Evolutionary conservation across 1,140 invertebrate species (phyloP), one percentile per base, ranked within the genome.

Genomic region (Agrilus planipennis): DNA sequence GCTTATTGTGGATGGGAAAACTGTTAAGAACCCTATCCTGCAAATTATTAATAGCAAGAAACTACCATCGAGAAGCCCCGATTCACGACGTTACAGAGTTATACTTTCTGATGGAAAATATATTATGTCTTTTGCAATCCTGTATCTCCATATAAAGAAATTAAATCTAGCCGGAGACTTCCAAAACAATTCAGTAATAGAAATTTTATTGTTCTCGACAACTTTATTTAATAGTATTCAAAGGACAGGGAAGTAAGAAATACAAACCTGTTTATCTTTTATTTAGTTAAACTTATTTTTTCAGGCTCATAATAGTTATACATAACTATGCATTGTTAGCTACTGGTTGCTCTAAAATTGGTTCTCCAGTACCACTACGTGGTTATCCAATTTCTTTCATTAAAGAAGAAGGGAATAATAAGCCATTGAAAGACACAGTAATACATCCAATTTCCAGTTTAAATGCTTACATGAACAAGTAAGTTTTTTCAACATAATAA

Each of bases 391-490:
- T n/a, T 36, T 4, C 15, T 17, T 6, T 6, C 3, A 17, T 5
- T 16, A 4, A 15, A 32, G 7, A 32, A 17, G 30, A 12, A 3
- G 15, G 19, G 12, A 15, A 4, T 11, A 36, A 36, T 23, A 17
- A 7, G 10, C 18, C 38, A 4, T 27, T 45, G 22, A 27, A 47
- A 14, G 37, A 35, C 6, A 67, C 70, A 39, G 61, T 72, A 53
- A 72, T 68, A 7, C 68, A 73, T 63, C 81, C 85, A 0, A 92
- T 94, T 50, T 68, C 71, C 4, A 80, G 77, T 49, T 64, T 94
- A 0, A 91, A 81, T 55, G 89, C 89, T 4, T 94, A 92, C 64
- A 88, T 92, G 59, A 92, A 92, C 56, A 85, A 79, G 79, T 82
- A 58, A 64, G 58, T 37, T n/a, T n/a, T n/a, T n/a, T n/a, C n/a